Evolutionary conservation across 2,797 vertebrate species (phyloP), one percentile per base, ranked within the genome.

Genomic region (Mastacembelus armatus): DNA sequence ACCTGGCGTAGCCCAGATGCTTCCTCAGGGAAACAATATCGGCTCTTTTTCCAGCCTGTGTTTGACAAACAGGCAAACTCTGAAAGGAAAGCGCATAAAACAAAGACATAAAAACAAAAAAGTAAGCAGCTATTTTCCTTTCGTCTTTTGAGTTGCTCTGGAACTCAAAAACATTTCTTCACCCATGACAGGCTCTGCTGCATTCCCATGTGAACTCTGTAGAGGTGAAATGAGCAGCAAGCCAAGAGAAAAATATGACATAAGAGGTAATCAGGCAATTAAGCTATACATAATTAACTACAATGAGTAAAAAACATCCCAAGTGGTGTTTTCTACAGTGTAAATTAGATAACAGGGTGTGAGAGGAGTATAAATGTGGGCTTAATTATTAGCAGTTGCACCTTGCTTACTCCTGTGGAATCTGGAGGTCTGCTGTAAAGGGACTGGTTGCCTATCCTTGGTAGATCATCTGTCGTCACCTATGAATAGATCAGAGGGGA

Each of bases 1-100:
- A 95, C 94, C 93, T 90, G 71, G 91, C 91, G 2, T 43, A 83
- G 18, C 35, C 42, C 2, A 93, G 85, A 63, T 92, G 85, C 74
- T 88, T 91, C 56, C 74, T 84, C 27, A 91, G 85, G 79, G 78
- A 90, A 65, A 89, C 33, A 0, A 89, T 83, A 78, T 90, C 91
- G 59, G 84, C 79, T 61, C 73, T 16, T 24, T 85, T 90, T 65
- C 21, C 78, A 57, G 70, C 21, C n/a, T 15, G 84, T 33, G 9
- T 18, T 12, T 10, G 7, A 26, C 56, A 82, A 65, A 54, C 62
- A 24, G 76, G 58, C 40, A 78, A 83, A 75, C 80, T 78, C 42
- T 85, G 54, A 47, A 38, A 33, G 44, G 21, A 73, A 58, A 70
- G 35, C 0, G 22, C 30, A 52, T 7, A 10, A 38, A 74, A 45